Conservation (phyloP, 1,140 invertebrate species). For the Conopomorpha cramerella region DNA sequence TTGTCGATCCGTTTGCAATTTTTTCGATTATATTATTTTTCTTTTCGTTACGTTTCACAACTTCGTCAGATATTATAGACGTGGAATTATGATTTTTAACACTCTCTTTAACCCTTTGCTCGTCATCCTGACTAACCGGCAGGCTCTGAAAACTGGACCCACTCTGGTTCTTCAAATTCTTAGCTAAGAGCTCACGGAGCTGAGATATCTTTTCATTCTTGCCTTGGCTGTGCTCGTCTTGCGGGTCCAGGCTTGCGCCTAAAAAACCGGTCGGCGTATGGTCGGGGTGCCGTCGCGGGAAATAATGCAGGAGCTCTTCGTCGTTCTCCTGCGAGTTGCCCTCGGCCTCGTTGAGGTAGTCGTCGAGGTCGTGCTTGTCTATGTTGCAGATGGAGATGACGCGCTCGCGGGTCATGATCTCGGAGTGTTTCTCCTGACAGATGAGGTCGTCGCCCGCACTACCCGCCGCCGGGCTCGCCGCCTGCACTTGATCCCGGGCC, state of each 20-base stretch:
- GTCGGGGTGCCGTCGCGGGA: slow-evolving; percentile 63
- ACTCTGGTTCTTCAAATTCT: slow-evolving; percentile 64
- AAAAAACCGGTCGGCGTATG: slow-evolving; percentile 33
- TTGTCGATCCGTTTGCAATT: slow-evolving; percentile 3
- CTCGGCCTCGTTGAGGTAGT: slow-evolving; percentile 69
- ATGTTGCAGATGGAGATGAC: slow-evolving; percentile 73
- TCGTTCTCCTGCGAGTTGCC: slow-evolving; percentile 81
- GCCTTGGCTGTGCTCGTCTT: slow-evolving; percentile 47
- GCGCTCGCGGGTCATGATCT: slow-evolving; percentile 62
- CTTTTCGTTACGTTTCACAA: too few relatives aligned
- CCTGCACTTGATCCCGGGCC: slow-evolving; percentile 52
- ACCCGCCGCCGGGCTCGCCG: slow-evolving; percentile 47
- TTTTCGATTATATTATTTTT: too few relatives aligned
- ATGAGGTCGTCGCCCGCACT: slow-evolving; percentile 46
- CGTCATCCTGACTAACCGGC: slow-evolving; percentile 15
- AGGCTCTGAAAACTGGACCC: slow-evolving; percentile 28
- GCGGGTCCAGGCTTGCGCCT: slow-evolving; percentile 44
- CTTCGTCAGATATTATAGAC: slow-evolving; percentile 19
- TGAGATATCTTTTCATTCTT: slow-evolving; percentile 73
- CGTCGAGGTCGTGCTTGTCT: slow-evolving; percentile 77
- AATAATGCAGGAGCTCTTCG: slow-evolving; percentile 78
- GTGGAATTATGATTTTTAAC: slow-evolving; percentile 15
- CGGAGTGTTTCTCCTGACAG: slow-evolving; percentile 51
- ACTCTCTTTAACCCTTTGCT: slow-evolving; percentile 14
- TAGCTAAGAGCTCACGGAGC: slow-evolving; percentile 70